These are phyloP conservation scores for Lates japonicus DNA, from an alignment of 2,797 vertebrate genomes.

Conservation along the genomic window DNA sequence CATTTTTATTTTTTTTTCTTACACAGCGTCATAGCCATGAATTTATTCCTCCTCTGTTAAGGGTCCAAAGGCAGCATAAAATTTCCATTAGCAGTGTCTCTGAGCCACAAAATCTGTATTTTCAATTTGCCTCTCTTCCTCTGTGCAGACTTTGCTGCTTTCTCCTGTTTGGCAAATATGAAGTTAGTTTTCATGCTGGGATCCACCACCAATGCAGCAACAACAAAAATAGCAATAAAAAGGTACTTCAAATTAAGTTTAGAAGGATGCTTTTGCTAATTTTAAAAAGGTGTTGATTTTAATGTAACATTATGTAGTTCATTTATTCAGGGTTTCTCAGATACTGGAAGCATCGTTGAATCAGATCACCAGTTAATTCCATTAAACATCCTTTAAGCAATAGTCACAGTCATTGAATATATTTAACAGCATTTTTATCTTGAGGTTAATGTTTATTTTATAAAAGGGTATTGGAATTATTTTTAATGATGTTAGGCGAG, in stretches of 20 bases:
- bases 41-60: conserved; percentile 63
- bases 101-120: conserved; percentile 61
- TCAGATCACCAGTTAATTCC: no score
- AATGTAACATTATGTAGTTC: background rate
- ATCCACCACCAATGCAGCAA: background rate
- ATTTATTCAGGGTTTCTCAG: background rate
- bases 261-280: background rate
- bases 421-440: background rate
- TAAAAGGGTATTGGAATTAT: background rate
- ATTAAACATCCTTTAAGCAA: background rate
- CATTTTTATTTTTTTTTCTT: conserved; percentile 39
- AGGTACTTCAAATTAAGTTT: background rate
- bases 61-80: conserved; percentile 59
- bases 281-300: background rate
- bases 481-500: background rate
- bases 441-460: background rate
- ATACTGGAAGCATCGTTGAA: background rate
- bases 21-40: conserved; percentile 28
- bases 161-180: conserved; percentile 34
- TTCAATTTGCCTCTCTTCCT: conserved; percentile 50
- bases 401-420: conserved; percentile 9
- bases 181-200: conserved; percentile 18
- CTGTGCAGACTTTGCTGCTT: conserved; percentile 8
- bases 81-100: conserved; percentile 65
- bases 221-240: background rate